Evolutionary conservation across 2,113 vertebrate genomes (phyloP), one percentile per base, ranked within the genome.

Genomic region (Seriola quinqueradiata): DNA sequence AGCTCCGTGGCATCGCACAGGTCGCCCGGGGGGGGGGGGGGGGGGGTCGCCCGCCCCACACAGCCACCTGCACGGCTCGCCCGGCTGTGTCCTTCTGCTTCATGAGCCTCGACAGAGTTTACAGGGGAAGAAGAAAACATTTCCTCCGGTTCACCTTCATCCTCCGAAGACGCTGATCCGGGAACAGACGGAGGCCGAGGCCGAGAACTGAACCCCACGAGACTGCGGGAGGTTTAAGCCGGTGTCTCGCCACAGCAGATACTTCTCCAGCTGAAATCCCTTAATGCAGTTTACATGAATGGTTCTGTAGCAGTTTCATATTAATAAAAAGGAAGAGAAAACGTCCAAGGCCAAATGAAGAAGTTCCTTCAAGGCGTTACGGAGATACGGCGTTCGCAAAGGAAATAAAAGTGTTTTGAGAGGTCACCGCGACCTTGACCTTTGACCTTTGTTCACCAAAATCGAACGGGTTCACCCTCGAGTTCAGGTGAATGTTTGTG

Each of bases 1-100:
- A 91, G 79, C 81, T 81, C 55, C 8, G 17, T n/a, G 75, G 78
- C 55, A n/a, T 78, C 75, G 25, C 6, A 16, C 8, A 10, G 79
- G 77, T 78, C 13, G 36, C 80, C 40, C 2, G 8, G 40, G 40
- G 40, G 38, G 38, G 8, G 5, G 4, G 38, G 38, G 38, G 38
- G 38, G 38, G 46, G 46, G 7, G 16, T 5, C 17, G 46, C 28
- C 28, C 25, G n/a, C n/a, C 25, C 48, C 48, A 23, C 11, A 55
- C n/a, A 12, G 10, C 54, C 54, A 57, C 54, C 54, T 57, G n/a
- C n/a, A 70, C 46, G 21, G 14, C n/a, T 58, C 55, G 8, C 21
- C 73, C 73, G 64, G 61, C 67, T n/a, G 32, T 46, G 71, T 66
- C 64, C 66, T 50, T 78, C 81, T 19, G 71, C 40, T 42, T 2